Conservation (phyloP, 1,140 invertebrate genomes). For the Penaeus vannamei region DNA sequence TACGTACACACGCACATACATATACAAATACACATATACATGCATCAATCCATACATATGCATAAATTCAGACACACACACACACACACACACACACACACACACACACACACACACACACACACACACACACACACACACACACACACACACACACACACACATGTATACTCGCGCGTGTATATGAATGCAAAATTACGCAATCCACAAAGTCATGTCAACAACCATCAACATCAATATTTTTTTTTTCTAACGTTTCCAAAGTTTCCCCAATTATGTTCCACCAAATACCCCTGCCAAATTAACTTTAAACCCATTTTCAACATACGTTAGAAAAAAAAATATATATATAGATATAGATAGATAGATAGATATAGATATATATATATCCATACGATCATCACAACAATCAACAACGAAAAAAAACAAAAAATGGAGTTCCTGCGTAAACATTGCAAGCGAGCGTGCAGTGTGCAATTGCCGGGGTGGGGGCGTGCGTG, state of each 20-base stretch:
- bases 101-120: not conserved
- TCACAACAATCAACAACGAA: no score
- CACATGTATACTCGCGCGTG: not conserved
- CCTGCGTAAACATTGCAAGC: no score
- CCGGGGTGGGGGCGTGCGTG: no score
- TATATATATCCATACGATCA: no score
- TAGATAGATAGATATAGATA: no score
- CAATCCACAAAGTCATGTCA: not conserved
- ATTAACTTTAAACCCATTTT: no score
- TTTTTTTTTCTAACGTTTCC: not conserved
- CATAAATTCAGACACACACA: not conserved
- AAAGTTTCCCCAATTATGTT: no score
- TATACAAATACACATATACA: not conserved
- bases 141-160: constrained; percentile 6
- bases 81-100: not conserved
- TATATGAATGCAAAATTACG: constrained; percentile 27
- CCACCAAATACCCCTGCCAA: no score
- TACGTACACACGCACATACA: not conserved
- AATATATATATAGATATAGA: no score
- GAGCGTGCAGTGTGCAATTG: no score
- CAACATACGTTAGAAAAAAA: no score
- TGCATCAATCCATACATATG: not conserved
- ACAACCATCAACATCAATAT: not conserved
- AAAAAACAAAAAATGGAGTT: no score
- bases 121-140: not conserved